These are phyloP conservation scores for Neoarius graeffei DNA, from an alignment of 2,113 vertebrate species.

Conservation along the genomic window DNA sequence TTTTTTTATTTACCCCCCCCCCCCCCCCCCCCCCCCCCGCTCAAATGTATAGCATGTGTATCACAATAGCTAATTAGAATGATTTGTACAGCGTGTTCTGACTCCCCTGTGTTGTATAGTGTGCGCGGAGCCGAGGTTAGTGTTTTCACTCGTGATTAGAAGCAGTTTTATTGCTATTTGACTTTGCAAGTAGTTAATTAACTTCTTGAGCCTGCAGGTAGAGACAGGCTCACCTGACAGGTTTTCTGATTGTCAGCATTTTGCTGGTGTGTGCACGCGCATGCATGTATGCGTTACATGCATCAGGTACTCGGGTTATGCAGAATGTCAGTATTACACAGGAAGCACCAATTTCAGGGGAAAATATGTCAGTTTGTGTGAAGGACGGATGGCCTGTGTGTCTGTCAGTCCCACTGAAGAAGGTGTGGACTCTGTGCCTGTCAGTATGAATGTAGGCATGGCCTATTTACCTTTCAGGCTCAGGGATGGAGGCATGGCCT, in stretches of 20 bases:
- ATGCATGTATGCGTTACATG: not conserved
- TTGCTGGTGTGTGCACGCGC: not conserved
- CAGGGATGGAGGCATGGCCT: not conserved
- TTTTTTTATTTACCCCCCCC: not conserved
- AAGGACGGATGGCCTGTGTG: not conserved
- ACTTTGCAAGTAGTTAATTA: not conserved
- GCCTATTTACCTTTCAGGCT: not conserved
- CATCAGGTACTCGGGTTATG: not conserved
- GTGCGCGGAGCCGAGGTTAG: too few species aligned
- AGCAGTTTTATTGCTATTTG: not conserved
- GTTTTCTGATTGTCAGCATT: conserved; percentile 17
- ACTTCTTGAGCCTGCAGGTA: not conserved
- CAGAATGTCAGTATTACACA: not conserved
- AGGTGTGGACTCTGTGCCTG: not conserved
- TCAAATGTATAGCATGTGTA: not conserved
- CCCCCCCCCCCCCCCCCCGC: too few species aligned
- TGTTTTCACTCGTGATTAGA: not conserved
- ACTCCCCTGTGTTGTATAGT: not conserved
- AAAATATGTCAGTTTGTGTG: not conserved
- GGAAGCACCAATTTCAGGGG: not conserved
- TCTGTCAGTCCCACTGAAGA: not conserved
- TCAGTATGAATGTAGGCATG: not conserved
- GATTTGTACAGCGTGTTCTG: not conserved
- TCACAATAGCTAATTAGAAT: not conserved
- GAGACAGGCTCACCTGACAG: conserved; percentile 15